Base-by-base conservation (phyloP, 2,888 invertebrate genomes). In the Melikaiella ostensackeni region DNA sequence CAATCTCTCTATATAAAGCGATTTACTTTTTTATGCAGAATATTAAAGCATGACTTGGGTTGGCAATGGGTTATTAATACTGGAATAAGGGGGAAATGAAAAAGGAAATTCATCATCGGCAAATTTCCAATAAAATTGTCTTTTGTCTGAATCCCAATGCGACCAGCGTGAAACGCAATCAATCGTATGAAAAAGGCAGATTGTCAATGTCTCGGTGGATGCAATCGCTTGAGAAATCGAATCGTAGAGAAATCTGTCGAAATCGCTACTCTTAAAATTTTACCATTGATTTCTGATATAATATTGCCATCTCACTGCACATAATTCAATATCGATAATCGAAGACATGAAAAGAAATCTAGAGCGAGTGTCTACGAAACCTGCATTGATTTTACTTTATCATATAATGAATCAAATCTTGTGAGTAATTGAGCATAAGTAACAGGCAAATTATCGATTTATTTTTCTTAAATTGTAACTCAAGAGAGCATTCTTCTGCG, bases 211-310 rank as follows among this genome's bases (percentile, higher is more conserved):
- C 30, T 63, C 61, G 64, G 74, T 74, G 64, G 75, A 79, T 57
- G 79, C 76, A 74, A 73, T 79, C 79, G 64, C n/a, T 79, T 75
- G 79, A 80, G 77, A 80, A 80, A 80, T 79, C 78, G 78, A 75
- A 46, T 81, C 78, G 50, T 57, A 74, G 57, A n/a, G 35, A 59
- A 75, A 79, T 79, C 57, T 57, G 76, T 80, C 63, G 11, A 64
- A 66, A 77, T 50, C 50, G 19, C 46, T 46, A 1, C 27, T 50
- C 11, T 55, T 30, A 30, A n/a, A 50, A 70, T 70, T 70, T 70
- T 33, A 50, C 7, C 19, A 27, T 50, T 46, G 42, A 24, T 66
- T 66, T 46, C 16, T 42, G 42, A 42, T 66, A 24, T 42, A 66
- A 19, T 66, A 46, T 66, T 27, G 42, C 24, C 38, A 46, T 46